Evolutionary conservation across 1,140 invertebrate species (phyloP).

Genomic region (Drosophila oshimai): DNA sequence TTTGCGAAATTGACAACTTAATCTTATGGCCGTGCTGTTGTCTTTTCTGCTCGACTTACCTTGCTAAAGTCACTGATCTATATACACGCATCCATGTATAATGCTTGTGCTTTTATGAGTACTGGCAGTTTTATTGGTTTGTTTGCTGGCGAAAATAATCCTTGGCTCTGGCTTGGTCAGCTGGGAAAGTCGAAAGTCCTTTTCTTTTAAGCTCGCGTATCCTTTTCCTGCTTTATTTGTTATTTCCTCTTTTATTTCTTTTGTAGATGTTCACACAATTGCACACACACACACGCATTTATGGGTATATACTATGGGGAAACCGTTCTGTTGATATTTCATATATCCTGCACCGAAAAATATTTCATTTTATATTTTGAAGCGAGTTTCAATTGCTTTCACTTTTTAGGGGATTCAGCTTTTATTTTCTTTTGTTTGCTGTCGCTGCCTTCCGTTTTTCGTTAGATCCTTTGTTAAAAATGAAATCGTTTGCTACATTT

Average conservation of each 20-base stretch:
- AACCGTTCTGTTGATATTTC: conserved; percentile 41
- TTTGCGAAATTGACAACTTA: conserved; percentile 41
- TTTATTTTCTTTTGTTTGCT: conserved; percentile 21
- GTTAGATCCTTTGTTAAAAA: conserved; percentile 15
- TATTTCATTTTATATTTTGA: conserved; percentile 27
- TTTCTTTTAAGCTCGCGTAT: conserved; percentile 48
- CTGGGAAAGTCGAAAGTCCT: conserved; percentile 45
- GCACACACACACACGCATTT: conserved; percentile 31
- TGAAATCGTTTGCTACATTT: conserved; percentile 16
- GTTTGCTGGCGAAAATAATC: conserved; percentile 51
- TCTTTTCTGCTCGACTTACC: conserved; percentile 59
- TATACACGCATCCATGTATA: conserved; percentile 10
- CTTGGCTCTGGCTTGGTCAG: conserved; percentile 23
- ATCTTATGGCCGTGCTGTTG: conserved; percentile 21
- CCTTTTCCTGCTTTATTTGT: conserved; percentile 14
- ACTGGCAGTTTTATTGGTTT: conserved; percentile 34
- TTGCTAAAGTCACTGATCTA: conserved; percentile 39
- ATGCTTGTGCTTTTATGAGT: conserved; percentile 13
- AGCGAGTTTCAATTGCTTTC: conserved; percentile 12
- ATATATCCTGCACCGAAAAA: conserved; percentile 27
- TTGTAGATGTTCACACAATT: conserved; percentile 29
- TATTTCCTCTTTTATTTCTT: conserved; percentile 5
- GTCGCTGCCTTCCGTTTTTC: neutral
- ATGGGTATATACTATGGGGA: conserved; percentile 7
- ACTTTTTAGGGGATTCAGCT: conserved; percentile 8